Base-by-base conservation (phyloP, 2,797 vertebrate species). In the Pipistrellus pipistrellus region DNA sequence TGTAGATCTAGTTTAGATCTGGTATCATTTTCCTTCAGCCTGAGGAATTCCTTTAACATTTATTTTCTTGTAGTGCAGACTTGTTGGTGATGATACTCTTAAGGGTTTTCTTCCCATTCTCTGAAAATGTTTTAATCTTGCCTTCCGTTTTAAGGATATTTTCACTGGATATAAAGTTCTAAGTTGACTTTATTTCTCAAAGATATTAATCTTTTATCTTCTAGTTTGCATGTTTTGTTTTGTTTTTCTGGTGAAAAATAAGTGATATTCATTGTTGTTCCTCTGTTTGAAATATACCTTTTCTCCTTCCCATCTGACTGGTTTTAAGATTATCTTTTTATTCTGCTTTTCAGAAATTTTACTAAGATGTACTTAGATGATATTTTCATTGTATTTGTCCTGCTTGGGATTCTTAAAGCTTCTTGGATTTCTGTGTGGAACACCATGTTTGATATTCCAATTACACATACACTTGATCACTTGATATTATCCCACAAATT, bases 261-360 rank as follows among this genome's bases (percentile, higher is more conserved):
- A 84, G 9, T 57, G 77, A 64, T 59, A 80, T 87, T 90, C 27
- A 76, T 15, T 35, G 11, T 71, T 84, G 30, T 57, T 91, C n/a
- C 20, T 87, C 17, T 77, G 11, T 68, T 62, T 86, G 18, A 35
- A 75, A 38, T 51, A 14, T 15, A 13, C 73, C 53, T 72, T 72
- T 57, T 21, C 21, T 20, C 4, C 23, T 21, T 46, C 30, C 11
- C 30, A 9, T 87, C 13, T 53, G 62, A 17, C 4, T 17, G 3
- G 17, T 84, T 77, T 73, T 85, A 51, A 64, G 32, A 53, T 25
- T 57, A 32, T n/a, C 18, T 72, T 46, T 85, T 57, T 68, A 75
- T 86, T 75, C 38, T 59, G n/a, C 5, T 88, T 91, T 88, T 93
- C 46, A 85, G 30, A 92, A 91, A 75, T 77, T 91, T 32, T 51